These are phyloP conservation scores for Drepana falcataria DNA, from an alignment of 2,888 invertebrate genomes.

Conservation along the genomic window DNA sequence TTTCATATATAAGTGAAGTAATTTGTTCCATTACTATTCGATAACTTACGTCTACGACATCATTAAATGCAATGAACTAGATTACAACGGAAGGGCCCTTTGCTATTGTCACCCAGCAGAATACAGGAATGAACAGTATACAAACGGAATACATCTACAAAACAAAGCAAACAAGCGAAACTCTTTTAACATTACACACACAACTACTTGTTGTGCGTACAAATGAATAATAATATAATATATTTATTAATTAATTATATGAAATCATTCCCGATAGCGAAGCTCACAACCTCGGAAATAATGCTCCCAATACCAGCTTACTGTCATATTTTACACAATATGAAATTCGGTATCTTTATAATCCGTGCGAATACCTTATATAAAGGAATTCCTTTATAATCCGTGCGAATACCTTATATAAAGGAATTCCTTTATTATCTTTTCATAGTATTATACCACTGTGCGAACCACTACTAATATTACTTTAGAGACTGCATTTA, in stretches of 20 bases:
- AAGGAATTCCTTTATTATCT: neutral
- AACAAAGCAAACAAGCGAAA: conserved; percentile 64
- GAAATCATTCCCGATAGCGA: conserved; percentile 75
- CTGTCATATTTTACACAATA: conserved; percentile 57
- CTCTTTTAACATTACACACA: conserved; percentile 65
- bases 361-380: conserved; percentile 47
- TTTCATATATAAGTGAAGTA: conserved; percentile 45
- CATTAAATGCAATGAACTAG: conserved; percentile 69
- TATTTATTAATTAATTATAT: conserved; percentile 47
- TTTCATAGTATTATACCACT: conserved; percentile 12
- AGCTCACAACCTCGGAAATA: conserved; percentile 77
- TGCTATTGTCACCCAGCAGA: conserved; percentile 70
- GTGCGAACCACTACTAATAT: conserved; percentile 43
- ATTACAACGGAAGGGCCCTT: conserved; percentile 48
- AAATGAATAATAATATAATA: conserved; percentile 53
- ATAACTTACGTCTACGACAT: conserved; percentile 64
- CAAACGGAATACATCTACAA: conserved; percentile 57
- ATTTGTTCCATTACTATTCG: conserved; percentile 41
- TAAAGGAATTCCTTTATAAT: conserved; percentile 11
- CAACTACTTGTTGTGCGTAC: conserved; percentile 68
- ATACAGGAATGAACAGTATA: conserved; percentile 55
- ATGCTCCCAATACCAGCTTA: conserved; percentile 79
- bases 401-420: conserved; percentile 4
- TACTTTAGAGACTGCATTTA: conserved; percentile 14
- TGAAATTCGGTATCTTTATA: conserved; percentile 35